A percentile compares a stretch with the other conserved stretches of the same genome.
Evolutionary conservation across 35 echinoderm and acorn worm genomes (phyloP).

Genomic region (Apostichopus californicus): DNA sequence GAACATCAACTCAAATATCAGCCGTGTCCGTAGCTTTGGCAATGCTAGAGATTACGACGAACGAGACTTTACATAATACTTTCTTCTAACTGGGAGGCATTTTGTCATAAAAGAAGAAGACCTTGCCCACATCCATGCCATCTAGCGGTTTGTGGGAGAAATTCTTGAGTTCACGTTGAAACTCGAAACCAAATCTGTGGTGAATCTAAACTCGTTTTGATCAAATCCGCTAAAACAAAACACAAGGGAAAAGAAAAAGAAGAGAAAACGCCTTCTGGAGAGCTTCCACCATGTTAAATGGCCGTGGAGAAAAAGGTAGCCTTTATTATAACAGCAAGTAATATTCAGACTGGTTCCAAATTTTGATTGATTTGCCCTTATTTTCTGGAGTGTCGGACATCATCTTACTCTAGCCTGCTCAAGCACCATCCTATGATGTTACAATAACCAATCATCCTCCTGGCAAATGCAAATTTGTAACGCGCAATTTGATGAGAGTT

Average conservation of each 20-base stretch:
- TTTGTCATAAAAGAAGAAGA: background rate
- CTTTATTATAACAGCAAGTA: background rate
- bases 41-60: background rate
- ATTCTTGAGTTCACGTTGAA: background rate
- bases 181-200: background rate
- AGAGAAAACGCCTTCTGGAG: background rate
- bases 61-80: background rate
- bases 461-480: constrained; percentile 34
- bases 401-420: constrained; percentile 24
- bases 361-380: constrained; percentile 26
- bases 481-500: constrained; percentile 49
- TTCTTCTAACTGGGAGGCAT: background rate
- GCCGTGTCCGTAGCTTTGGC: background rate
- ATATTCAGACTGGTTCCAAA: constrained; percentile 2
- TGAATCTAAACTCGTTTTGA: background rate
- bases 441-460: constrained; percentile 36
- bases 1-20: constrained; percentile 10
- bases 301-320: background rate
- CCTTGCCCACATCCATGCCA: background rate
- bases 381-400: constrained; percentile 17
- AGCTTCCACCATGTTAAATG: background rate
- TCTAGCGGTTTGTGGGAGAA: background rate
- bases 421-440: constrained; percentile 32
- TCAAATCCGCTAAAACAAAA: background rate
- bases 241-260: too few relatives aligned